Conservation (phyloP, 92 coral and sea anemone genomes). For the Muricea muricata region DNA sequence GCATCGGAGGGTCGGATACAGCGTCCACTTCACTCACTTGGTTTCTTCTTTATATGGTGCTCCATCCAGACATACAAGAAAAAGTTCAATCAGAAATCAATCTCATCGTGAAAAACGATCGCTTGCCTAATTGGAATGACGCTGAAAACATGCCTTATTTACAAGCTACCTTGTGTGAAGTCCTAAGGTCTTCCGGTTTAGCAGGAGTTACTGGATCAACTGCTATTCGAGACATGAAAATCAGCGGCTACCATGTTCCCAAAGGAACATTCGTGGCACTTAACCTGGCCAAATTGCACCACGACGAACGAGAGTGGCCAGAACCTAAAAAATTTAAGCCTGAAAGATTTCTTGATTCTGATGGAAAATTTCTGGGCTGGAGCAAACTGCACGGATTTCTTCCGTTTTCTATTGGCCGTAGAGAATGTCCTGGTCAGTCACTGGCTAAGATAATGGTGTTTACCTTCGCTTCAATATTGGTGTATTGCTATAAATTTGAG, state of each 20-base stretch:
- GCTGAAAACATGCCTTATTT: not conserved
- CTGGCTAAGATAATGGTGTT: too few species aligned
- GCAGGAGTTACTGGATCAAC: not conserved
- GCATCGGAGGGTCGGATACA: constrained; percentile 65
- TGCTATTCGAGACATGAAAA: constrained; percentile 42
- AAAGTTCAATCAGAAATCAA: constrained; percentile 61
- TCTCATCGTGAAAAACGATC: constrained; percentile 46
- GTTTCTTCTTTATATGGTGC: constrained; percentile 53
- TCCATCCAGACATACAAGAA: constrained; percentile 52
- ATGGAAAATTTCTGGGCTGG: too few species aligned
- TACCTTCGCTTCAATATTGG: too few species aligned
- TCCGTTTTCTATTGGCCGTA: too few species aligned
- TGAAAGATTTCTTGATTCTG: constrained; percentile 63
- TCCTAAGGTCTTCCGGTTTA: constrained; percentile 43
- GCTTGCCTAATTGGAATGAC: constrained; percentile 42
- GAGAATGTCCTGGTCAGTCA: too few species aligned
- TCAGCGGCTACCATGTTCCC: constrained; percentile 62
- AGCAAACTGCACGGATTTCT: too few species aligned
- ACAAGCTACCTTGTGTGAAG: constrained; percentile 59
- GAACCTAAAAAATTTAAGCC: constrained; percentile 60
- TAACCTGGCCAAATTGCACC: constrained; percentile 62
- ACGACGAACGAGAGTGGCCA: too few species aligned
- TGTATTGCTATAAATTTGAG: constrained; percentile 62
- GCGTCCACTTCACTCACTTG: constrained; percentile 49
- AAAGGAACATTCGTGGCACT: constrained; percentile 56